Evolutionary conservation across 2,888 invertebrate species (phyloP), one percentile per base, ranked within the genome.

Genomic region (Drosophila anomelani): DNA sequence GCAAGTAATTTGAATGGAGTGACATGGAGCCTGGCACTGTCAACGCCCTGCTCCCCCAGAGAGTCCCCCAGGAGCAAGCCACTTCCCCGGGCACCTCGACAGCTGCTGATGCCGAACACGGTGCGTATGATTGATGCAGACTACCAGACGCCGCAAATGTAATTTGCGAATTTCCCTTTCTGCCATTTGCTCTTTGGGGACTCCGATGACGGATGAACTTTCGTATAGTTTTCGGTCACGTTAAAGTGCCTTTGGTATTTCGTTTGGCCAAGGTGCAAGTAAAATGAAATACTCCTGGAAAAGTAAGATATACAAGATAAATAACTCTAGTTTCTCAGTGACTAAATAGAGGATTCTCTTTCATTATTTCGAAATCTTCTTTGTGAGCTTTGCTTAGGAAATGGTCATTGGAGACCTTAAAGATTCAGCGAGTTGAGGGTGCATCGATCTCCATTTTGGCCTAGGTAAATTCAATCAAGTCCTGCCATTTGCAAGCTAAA

Each of bases 401-500:
- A 1, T 9, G 3, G 6, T 29, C 17, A 20, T 32, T 13, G 1
- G n/a, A 17, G 4, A 51, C 9, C 34, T 51, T 58, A 29, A 29
- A 20, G 29, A 8, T 15, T 51, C 20, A 1, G 20, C 41, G 4
- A 9, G 29, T 54, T 51, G 12, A 39, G 36, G 15, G 29, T 15
- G 38, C 77, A 77, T 77, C 74, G 77, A 77, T 85, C 85, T 83
- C 77, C 73, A 75, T 78, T 76, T 71, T 43, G 60, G 57, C 44
- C 57, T 44, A 41, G 49, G 62, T 68, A 68, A 85, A 85, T 85
- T 88, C 85, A 85, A 85, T 86, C 86, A 86, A 79, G 86, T 86
- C 81, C 85, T 86, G 81, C 88, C 90, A 88, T 91, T 90, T 89
- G 81, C 80, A 62, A 62, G 54, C 70, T 76, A 85, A 84, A 89